These are phyloP conservation scores for Diarsia brunnea DNA, from an alignment of 2,888 invertebrate species.

Conservation along the genomic window DNA sequence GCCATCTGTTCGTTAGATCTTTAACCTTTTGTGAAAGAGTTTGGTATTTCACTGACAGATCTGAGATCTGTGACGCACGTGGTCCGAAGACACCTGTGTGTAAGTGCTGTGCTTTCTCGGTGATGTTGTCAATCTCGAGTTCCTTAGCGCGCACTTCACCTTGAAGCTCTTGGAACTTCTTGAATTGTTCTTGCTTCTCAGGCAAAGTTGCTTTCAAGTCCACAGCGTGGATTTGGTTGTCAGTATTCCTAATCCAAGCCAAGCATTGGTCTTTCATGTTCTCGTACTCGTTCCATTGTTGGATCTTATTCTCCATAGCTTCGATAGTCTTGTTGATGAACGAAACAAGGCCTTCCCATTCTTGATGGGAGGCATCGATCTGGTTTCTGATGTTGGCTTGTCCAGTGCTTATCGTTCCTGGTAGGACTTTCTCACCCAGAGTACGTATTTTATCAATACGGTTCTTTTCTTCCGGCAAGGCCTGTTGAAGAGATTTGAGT, in stretches of 20 bases:
- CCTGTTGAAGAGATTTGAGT: constrained; percentile 94
- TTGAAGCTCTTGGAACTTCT: constrained; percentile 94
- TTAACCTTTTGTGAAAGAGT: constrained; percentile 97
- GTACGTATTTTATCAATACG: constrained; percentile 95
- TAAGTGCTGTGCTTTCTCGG: constrained; percentile 96
- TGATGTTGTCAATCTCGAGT: constrained; percentile 97
- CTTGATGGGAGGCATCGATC: constrained; percentile 96
- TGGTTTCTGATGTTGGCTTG: constrained; percentile 96
- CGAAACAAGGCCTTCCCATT: constrained; percentile 96
- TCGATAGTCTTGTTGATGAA: constrained; percentile 95
- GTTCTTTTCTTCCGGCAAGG: constrained; percentile 96
- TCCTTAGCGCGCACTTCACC: constrained; percentile 97
- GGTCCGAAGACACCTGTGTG: constrained; percentile 94
- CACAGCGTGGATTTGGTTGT: constrained; percentile 96
- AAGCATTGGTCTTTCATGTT: constrained; percentile 95
- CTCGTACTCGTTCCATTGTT: constrained; percentile 98
- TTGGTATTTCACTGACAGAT: constrained; percentile 97
- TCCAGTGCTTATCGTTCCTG: constrained; percentile 95
- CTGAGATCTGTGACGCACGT: constrained; percentile 96
- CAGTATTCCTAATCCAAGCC: constrained; percentile 96
- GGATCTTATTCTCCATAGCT: constrained; percentile 95
- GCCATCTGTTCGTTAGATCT: constrained; percentile 97
- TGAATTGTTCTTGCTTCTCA: constrained; percentile 96
- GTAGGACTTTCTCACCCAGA: constrained; percentile 97
- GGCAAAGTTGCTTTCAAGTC: constrained; percentile 95